These are phyloP conservation scores for Aphodius sticticus DNA, from an alignment of 2,888 invertebrate species.

Conservation along the genomic window DNA sequence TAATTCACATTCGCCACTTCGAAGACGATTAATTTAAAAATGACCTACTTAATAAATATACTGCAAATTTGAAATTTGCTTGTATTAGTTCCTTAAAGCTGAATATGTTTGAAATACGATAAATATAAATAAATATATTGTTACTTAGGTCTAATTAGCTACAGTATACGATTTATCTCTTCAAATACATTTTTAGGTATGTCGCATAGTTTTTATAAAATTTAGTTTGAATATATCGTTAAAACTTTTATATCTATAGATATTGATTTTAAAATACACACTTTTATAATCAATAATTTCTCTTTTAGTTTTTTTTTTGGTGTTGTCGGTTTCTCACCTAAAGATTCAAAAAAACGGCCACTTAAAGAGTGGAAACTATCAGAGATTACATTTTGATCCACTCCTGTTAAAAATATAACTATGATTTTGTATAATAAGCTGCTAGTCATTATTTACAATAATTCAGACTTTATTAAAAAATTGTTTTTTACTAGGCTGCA, in stretches of 20 bases:
- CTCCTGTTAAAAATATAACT: constrained; percentile 33
- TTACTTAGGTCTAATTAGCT: constrained; percentile 29
- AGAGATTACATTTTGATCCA: constrained; percentile 25
- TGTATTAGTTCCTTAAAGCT: constrained; percentile 44
- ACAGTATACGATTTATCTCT: constrained; percentile 36
- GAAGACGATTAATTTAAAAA: constrained; percentile 41
- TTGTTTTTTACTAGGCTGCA: constrained; percentile 33
- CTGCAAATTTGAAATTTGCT: constrained; percentile 44
- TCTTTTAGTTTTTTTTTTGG: constrained; percentile 37
- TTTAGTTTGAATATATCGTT: constrained; percentile 48
- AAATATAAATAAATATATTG: constrained; percentile 40
- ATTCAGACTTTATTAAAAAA: constrained; percentile 38
- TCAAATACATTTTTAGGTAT: constrained; percentile 46
- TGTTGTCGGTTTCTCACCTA: constrained; percentile 37
- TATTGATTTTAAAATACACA: constrained; percentile 45
- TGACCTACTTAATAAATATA: constrained; percentile 43
- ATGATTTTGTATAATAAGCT: neutral
- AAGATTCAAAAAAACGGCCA: constrained; percentile 20
- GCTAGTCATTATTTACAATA: constrained; percentile 34
- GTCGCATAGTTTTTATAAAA: constrained; percentile 46
- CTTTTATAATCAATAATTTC: constrained; percentile 39
- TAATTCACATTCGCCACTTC: constrained; percentile 37
- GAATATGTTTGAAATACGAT: constrained; percentile 43
- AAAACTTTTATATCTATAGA: constrained; percentile 48
- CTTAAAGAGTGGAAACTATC: neutral